These are phyloP conservation scores for Drosophila oshimai DNA, from an alignment of 1,140 invertebrate species.

Conservation along the genomic window DNA sequence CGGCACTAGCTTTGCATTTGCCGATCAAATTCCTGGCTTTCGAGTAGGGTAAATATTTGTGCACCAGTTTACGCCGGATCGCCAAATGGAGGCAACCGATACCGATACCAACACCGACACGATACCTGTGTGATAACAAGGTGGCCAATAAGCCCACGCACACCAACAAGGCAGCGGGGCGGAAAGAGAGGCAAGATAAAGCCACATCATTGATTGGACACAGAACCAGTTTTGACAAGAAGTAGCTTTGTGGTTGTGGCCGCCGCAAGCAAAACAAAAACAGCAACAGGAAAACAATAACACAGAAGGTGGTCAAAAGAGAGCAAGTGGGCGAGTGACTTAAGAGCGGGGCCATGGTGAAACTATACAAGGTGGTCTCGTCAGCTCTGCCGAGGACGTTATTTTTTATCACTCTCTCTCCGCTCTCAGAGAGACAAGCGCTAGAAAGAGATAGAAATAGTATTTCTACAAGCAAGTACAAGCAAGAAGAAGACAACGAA, in stretches of 20 bases:
- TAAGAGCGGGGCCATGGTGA: conserved; percentile 37
- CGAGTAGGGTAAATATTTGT: neutral
- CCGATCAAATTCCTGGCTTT: conserved; percentile 4
- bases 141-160: conserved; percentile 27
- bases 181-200: conserved; percentile 39
- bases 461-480: no score
- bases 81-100: neutral
- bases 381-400: no score
- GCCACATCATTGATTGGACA: conserved; percentile 31
- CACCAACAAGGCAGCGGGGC: neutral
- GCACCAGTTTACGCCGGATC: conserved; percentile 8
- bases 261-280: conserved; percentile 56
- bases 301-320: conserved; percentile 14
- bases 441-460: no score
- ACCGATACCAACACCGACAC: conserved; percentile 17
- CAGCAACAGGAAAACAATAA: conserved; percentile 64
- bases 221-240: conserved; percentile 61
- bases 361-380: no score
- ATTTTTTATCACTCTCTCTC: no score
- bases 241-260: conserved; percentile 58
- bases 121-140: conserved; percentile 34
- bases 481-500: no score
- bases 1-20: neutral
- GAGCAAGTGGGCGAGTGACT: conserved; percentile 8
- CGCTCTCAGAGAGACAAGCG: no score